Evolutionary conservation across 2,888 invertebrate genomes (phyloP), one percentile per base, ranked within the genome.

Genomic region (Dendrolimus houi): DNA sequence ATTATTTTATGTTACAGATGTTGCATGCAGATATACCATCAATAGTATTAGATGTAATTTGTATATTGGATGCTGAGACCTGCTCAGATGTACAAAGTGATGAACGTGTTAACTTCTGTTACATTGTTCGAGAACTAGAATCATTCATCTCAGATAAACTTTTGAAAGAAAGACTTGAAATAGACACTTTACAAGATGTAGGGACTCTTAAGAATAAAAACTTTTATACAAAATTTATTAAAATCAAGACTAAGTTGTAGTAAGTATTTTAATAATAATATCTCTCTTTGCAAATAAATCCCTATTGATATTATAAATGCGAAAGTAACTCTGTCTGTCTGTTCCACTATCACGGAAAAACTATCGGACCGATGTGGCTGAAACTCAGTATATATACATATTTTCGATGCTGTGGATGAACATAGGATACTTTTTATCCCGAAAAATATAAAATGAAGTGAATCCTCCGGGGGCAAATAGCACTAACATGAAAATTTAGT

Each of bases 211-310:
- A 96, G 74, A 97, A 97, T 77, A 96, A 96, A 79, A 95, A 94
- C 68, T 97, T 97, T 87, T 96, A 96, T 82, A 96, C 97, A 54
- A 98, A 97, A 83, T 98, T 98, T 84, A 98, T 99, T 72, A 98
- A 98, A 93, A 96, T 98, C 60, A 99, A 99, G 92, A 99, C 99
- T 55, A 98, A 98, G 87, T 91, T 99, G 75, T 99, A 98, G 98
- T 98, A 93, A 94, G 98, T 96, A 86, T 67, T 52, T 53, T 52
- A 41, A 9, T 17, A 55, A 29, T 29, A 29, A 29, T 3, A 29
- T 29, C 3, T 29, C 3, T 29, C 3, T 29, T 29, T 29, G 3
- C 29, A 29, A 29, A 29, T 29, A 29, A 29, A 29, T 29, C 29
- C 29, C 29, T 29, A 29, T 29, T 29, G 0, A 29, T 29, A 29